Conservation (phyloP, 2,888 invertebrate species). For the Aspidapion aeneum region DNA sequence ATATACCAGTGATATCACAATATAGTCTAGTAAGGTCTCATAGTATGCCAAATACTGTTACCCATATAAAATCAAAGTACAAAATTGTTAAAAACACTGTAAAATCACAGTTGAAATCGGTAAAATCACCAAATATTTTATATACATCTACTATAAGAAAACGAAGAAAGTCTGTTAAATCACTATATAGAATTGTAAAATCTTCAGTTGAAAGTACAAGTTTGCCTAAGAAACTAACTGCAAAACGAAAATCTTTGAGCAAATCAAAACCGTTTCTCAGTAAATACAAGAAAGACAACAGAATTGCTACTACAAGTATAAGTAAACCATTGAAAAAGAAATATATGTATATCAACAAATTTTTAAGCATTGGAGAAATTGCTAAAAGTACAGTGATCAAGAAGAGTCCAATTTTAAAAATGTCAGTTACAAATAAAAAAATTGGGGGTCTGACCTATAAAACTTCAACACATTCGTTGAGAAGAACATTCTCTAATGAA, state of each 20-base stretch:
- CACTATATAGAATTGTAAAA: conserved; percentile 37
- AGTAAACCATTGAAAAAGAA: conserved; percentile 26
- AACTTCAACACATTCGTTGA: conserved; percentile 36
- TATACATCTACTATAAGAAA: conserved; percentile 24
- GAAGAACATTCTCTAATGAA: conserved; percentile 23
- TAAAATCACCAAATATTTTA: not conserved
- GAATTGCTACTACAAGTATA: conserved; percentile 6
- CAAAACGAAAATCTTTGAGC: not conserved
- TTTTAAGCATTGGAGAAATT: conserved; percentile 31
- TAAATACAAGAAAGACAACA: conserved; percentile 2
- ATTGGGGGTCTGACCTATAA: conserved; percentile 37
- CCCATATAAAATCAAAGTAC: conserved; percentile 6
- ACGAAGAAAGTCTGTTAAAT: conserved; percentile 33
- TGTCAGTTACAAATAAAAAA: conserved; percentile 35
- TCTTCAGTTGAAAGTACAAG: conserved; percentile 26
- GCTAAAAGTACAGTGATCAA: conserved; percentile 32
- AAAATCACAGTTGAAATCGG: not conserved
- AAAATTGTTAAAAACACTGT: not conserved
- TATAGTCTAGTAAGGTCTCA: not conserved
- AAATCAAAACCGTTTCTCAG: not conserved
- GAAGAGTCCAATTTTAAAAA: conserved; percentile 21
- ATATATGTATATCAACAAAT: conserved; percentile 34
- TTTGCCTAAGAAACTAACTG: conserved; percentile 25
- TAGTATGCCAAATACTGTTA: conserved; percentile 22
- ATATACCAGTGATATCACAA: not conserved